Evolutionary conservation across 2,113 vertebrate species (phyloP), one percentile per base, ranked within the genome.

Genomic region (Piaya cayana): DNA sequence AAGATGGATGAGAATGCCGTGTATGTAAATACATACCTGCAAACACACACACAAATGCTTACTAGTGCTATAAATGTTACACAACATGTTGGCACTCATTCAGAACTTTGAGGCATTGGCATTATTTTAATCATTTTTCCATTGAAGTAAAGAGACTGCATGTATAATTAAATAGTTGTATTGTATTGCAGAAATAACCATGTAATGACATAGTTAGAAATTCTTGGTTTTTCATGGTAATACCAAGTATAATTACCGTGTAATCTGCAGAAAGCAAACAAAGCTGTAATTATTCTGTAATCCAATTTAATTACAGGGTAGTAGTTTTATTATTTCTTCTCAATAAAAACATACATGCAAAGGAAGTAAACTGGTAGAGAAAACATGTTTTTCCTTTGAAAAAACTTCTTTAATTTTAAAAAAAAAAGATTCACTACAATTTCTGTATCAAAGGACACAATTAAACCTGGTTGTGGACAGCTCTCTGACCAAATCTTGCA

Each of bases 141-240:
- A 95, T 78, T 98, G 97, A 97, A 97, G 84, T 97, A 97, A 97
- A 97, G 97, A 97, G 96, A 96, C 90, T 97, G 96, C 96, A 97
- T 97, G 97, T 98, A 97, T 98, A 98, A 98, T 98, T 98, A 98
- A 98, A 96, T 67, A 92, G 96, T 96, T 96, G 95, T 77, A 97
- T 98, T 98, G 97, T 98, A 97, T 96, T 97, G 95, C 94, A 98
- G 97, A 98, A 98, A 98, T 97, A 97, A 97, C 96, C 98, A 97
- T 98, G 98, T 97, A 98, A 98, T 98, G 96, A 97, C 96, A 98
- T 97, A 95, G 95, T 97, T 97, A 96, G 95, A 98, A 98, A 97
- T 98, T 98, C 97, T 97, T 98, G 97, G 95, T 97, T 98, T 98
- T 98, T 98, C 97, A 97, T 98, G 97, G 98, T 95, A 98, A 97